Base-by-base conservation (phyloP, 1,140 invertebrate species). In the Macrosteles quadrilineatus region DNA sequence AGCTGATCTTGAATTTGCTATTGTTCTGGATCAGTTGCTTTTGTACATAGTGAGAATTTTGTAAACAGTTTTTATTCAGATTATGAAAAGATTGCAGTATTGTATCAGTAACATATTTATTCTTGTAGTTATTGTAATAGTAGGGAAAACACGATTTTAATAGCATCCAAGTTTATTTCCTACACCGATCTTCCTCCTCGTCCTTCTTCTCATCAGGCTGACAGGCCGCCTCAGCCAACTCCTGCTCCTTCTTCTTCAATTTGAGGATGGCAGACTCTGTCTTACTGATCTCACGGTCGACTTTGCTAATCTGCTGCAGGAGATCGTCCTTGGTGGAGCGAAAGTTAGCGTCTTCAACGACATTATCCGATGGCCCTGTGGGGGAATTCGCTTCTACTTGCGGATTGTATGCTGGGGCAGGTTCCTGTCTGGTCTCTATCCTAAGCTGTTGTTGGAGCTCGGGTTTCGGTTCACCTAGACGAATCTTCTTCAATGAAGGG, bases 351-450 rank as follows among this genome's bases (percentile, higher is more conserved):
- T 92, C 90, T 76, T 96, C 94, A 76, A 91, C 86, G 36, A 88
- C 86, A 73, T 86, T 85, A 71, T 95, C 92, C 64, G 90, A 88
- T 68, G 95, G 94, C 75, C 95, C 84, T 47, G 95, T 97, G 1
- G 97, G 97, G 19, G 96, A 98, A 73, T 98, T 96, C 11, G 96
- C 95, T 84, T 99, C 97, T 69, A 97, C 95, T 85, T 97, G 91
- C 19, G 93, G 94, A 77, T 91, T 95, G 79, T 97, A 98, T 47
- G 90, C 91, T 53, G 89, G 88, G 76, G 84, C 82, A 75, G 82
- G 36, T 6, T 40, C 36, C 36, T 40, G 36, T 40, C 36, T 40
- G 17, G 36, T 40, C 17, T 40, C 36, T 40, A 40, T 40, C 36
- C 36, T 40, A 9, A 40, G 36, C 36, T 40, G 36, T 17, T 40